These are phyloP conservation scores for Lepidurus arcticus DNA, from an alignment of 1,140 invertebrate species.

Conservation along the genomic window DNA sequence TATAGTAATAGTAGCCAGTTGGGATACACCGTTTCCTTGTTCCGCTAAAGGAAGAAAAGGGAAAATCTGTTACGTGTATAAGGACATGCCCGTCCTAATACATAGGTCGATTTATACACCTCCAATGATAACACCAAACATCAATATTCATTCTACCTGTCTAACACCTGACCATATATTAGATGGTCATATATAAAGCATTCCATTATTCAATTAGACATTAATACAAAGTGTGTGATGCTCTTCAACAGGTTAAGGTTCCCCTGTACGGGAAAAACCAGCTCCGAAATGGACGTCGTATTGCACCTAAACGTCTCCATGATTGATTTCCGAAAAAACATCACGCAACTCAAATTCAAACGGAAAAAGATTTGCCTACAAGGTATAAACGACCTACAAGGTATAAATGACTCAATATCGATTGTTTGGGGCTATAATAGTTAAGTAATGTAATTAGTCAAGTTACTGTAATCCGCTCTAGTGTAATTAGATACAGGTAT, in stretches of 20 bases:
- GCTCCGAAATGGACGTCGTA: constrained; percentile 66
- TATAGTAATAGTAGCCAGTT: background rate
- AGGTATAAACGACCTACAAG: constrained; percentile 52
- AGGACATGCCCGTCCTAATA: no score
- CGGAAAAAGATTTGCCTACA: constrained; percentile 81
- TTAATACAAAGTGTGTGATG: constrained; percentile 38
- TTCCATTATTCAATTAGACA: no score
- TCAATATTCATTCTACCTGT: no score
- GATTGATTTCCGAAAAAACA: constrained; percentile 54
- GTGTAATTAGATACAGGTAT: no score
- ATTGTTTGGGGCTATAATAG: background rate
- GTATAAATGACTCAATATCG: background rate
- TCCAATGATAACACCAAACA: no score
- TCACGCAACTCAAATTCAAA: constrained; percentile 69
- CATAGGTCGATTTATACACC: no score
- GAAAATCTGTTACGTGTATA: no score
- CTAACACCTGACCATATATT: no score
- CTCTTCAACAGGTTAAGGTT: constrained; percentile 58
- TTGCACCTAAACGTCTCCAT: constrained; percentile 69
- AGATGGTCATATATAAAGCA: no score
- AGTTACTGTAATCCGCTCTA: no score
- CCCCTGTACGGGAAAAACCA: constrained; percentile 67
- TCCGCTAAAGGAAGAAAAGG: no score
- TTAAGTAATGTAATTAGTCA: no score
- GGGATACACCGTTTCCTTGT: background rate